phyloP scores from a whole-genome alignment of 2,797 vertebrate species.

The Anabas testudineus region DNA sequence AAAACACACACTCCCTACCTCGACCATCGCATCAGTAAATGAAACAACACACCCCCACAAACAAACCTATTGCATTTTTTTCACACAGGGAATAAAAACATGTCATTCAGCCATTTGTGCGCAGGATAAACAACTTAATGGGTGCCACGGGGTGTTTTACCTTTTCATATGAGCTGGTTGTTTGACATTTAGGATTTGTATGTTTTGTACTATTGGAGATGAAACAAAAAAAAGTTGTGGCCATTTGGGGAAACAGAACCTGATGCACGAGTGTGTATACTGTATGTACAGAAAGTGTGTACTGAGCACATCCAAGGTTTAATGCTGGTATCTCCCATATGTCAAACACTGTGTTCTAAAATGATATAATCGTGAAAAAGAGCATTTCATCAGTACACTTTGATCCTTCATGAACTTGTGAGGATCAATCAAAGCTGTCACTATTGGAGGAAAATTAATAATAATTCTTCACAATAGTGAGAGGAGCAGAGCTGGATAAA shows the following conservation, averaged over 20 bases:
- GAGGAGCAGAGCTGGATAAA: not conserved
- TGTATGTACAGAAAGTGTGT: not conserved
- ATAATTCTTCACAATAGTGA: constrained; percentile 19
- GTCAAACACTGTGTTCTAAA: constrained; percentile 13
- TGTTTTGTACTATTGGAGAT: not conserved
- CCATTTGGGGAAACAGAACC: not conserved
- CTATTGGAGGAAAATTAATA: constrained; percentile 37
- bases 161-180: not conserved
- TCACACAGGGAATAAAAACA: not conserved
- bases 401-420: constrained; percentile 26
- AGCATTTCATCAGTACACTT: constrained; percentile 32
- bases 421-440: constrained; percentile 11
- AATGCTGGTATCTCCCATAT: constrained; percentile 45
- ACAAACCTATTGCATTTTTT: too few relatives aligned
- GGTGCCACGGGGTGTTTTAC: not conserved
- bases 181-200: not conserved
- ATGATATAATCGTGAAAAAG: constrained; percentile 25
- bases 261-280: not conserved
- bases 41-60: too few relatives aligned
- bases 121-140: constrained; percentile 12
- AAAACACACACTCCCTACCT: too few relatives aligned
- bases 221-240: not conserved
- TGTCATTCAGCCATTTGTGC: constrained; percentile 23
- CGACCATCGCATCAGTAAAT: too few relatives aligned
- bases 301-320: not conserved